Evolutionary conservation across 2,797 vertebrate species (phyloP), one percentile per base, ranked within the genome.

Genomic region (Scolopax rusticola): DNA sequence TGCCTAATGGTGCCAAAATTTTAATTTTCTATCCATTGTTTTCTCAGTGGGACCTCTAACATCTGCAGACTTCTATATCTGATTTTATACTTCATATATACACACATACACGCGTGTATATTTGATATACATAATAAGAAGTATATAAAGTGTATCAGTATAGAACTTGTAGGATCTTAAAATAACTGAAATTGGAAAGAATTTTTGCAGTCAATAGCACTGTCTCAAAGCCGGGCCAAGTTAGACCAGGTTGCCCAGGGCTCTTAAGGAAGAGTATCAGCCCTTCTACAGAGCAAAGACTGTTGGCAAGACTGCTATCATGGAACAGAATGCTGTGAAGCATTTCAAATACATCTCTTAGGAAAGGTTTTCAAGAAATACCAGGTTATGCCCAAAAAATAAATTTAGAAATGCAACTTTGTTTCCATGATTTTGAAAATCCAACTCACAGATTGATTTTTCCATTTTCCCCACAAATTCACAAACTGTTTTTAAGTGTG

Each of bases 41-140:
- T 41, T 59, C n/a, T 53, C 60, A 15, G 30, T 47, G n/a, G 30
- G 47, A 65, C 21, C 6, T 53, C 25, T 8, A 79, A 70, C 9
- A 30, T 8, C 13, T 9, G 9, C 27, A 80, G 33, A 83, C 64
- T 15, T 51, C 20, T 27, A 40, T 4, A 40, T 1, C 4, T 38
- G 14, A 65, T 38, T 47, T 85, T 33, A 8, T 21, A 21, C 3
- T n/a, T 57, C 23, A 33, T 3, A 28, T 20, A 48, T 4, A 32
- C 3, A 43, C 5, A 69, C 3, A 28, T 3, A 25, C 0, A 0
- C 7, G 9, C 14, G 16, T 50, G 19, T 68, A 47, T 75, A 64
- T 17, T 51, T 69, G 12, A 30, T 18, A 64, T 7, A 45, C 15
- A 16, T 40, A 59, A 43, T 18, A 43, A 53, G 13, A 80, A 36